Evolutionary conservation across 2,113 vertebrate species (phyloP).

Genomic region (Eubucco bourcierii): DNA sequence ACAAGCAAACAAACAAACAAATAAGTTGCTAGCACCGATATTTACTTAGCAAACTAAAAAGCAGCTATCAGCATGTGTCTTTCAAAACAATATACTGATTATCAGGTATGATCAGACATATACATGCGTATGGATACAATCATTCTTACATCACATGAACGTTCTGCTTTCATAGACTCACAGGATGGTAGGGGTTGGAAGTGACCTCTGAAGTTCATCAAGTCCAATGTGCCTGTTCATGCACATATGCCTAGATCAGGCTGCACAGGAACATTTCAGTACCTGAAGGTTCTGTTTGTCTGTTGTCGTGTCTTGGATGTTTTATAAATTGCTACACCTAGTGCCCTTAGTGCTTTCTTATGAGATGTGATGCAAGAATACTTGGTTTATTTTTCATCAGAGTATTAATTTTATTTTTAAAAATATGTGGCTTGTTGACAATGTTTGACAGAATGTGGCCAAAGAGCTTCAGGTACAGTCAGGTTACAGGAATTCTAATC

Average conservation of each 20-base stretch:
- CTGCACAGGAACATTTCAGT: not conserved
- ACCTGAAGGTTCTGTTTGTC: accelerated
- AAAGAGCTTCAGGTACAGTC: not conserved
- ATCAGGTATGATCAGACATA: not conserved
- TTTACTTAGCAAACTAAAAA: not conserved
- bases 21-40: not conserved
- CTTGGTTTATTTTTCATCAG: not conserved
- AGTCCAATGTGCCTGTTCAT: too few relatives aligned
- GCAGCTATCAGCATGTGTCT: not conserved
- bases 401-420: not conserved
- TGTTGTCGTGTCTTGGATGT: not conserved
- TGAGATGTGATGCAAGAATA: not conserved
- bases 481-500: not conserved
- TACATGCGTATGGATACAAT: not conserved
- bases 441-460: not conserved
- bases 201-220: too few relatives aligned
- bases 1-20: not conserved
- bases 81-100: not conserved
- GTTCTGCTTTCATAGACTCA: not conserved
- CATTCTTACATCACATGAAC: not conserved
- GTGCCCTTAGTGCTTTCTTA: too few relatives aligned
- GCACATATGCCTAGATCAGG: too few relatives aligned
- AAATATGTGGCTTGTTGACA: not conserved
- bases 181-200: too few relatives aligned
- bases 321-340: not conserved